phyloP scores from a whole-genome alignment of 1,140 invertebrate genomes.

The Planococcus citri region DNA sequence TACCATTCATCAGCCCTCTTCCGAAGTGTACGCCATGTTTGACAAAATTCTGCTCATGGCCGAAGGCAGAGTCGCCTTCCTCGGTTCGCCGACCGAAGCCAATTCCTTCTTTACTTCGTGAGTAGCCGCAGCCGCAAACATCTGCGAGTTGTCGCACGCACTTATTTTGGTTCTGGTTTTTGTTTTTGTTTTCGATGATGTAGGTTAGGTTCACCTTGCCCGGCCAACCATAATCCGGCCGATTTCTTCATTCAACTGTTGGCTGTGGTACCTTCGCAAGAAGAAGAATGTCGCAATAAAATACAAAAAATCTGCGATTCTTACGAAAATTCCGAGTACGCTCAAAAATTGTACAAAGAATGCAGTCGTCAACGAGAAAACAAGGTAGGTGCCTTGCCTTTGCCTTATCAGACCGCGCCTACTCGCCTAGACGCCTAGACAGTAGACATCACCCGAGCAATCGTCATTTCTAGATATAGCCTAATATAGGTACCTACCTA shows the following conservation, averaged over 20 bases:
- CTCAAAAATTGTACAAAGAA: conserved; percentile 24
- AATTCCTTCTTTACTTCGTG: conserved; percentile 71
- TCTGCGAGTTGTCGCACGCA: too few species aligned
- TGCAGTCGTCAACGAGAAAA: background rate
- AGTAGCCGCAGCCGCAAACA: conserved; percentile 31
- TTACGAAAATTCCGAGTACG: conserved; percentile 47
- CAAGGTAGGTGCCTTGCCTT: too few species aligned
- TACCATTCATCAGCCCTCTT: conserved; percentile 93
- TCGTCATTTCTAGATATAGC: too few species aligned
- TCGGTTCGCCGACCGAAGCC: conserved; percentile 68
- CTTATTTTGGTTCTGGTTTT: too few species aligned
- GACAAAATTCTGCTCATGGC: conserved; percentile 82
- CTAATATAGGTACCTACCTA: too few species aligned
- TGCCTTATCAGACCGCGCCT: too few species aligned
- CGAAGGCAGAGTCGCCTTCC: conserved; percentile 80
- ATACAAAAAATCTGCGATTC: conserved; percentile 65
- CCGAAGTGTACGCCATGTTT: conserved; percentile 84
- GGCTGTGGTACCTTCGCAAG: conserved; percentile 70
- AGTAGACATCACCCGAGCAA: too few species aligned
- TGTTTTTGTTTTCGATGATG: too few species aligned
- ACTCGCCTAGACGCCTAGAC: too few species aligned
- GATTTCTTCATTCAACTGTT: conserved; percentile 89
- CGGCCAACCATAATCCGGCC: conserved; percentile 85
- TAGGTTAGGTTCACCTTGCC: conserved; percentile 61
- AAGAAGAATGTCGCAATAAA: conserved; percentile 56